Percentiles rank a stretch among this genome's conserved stretches.
Evolutionary conservation across 2,797 vertebrate species (phyloP).

Genomic region (Oryzias dopingdopingensis): DNA sequence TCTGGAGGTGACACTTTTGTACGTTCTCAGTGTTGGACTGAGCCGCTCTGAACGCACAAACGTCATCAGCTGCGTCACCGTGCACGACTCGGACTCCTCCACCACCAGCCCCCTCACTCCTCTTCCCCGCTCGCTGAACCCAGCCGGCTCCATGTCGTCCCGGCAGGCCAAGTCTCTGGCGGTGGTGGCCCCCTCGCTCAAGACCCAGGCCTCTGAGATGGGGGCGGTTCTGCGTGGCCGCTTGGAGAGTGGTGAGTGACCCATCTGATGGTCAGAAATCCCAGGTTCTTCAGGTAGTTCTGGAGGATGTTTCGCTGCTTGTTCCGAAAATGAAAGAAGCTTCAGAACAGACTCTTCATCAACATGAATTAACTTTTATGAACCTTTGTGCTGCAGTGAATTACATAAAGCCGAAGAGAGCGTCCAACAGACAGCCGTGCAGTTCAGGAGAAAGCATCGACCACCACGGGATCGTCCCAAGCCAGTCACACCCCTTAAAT

Average conservation of each 20-base stretch:
- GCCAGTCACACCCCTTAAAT: slow-evolving; percentile 91
- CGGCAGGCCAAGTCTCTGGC: slow-evolving; percentile 86
- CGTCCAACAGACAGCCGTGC: slow-evolving; percentile 84
- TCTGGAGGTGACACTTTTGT: neutral
- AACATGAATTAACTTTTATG: neutral
- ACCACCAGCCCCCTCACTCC: slow-evolving; percentile 88
- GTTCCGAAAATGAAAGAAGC: too few relatives aligned
- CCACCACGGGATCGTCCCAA: slow-evolving; percentile 77
- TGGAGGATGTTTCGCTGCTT: too few relatives aligned
- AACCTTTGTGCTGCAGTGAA: slow-evolving; percentile 44
- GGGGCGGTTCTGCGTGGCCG: slow-evolving; percentile 48
- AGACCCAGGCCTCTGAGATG: slow-evolving; percentile 81
- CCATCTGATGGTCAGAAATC: too few relatives aligned
- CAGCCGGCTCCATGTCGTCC: slow-evolving; percentile 64
- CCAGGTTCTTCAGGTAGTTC: too few relatives aligned
- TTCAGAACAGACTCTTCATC: neutral
- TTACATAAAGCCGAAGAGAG: slow-evolving; percentile 87
- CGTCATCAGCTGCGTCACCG: slow-evolving; percentile 98
- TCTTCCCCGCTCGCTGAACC: slow-evolving; percentile 71
- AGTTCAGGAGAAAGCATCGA: slow-evolving; percentile 84
- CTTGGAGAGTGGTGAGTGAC: slow-evolving; percentile 55
- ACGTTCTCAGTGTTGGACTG: slow-evolving; percentile 75
- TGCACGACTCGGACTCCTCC: slow-evolving; percentile 96
- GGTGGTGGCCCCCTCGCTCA: slow-evolving; percentile 90
- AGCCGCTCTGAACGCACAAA: slow-evolving; percentile 87